Conservation (phyloP, 2,113 vertebrate genomes). For the Perca schrenkii region DNA sequence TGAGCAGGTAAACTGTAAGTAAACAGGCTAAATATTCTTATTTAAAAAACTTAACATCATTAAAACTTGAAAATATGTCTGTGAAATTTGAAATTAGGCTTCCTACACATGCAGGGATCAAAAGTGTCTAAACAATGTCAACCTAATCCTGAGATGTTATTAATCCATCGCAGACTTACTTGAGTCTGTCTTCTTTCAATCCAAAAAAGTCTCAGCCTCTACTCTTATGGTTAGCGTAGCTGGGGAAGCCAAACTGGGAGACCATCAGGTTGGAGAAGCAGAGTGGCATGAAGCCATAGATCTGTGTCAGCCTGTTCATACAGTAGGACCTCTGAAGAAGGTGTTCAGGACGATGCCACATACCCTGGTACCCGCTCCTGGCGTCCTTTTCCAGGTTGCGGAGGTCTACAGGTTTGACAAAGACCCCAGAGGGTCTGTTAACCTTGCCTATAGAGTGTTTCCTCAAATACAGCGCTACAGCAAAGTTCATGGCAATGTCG, state of each 20-base stretch:
- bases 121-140: no score
- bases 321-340: slow-evolving; percentile 94
- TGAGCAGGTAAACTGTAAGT: not conserved
- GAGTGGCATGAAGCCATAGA: slow-evolving; percentile 93
- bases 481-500: slow-evolving; percentile 95
- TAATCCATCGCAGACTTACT: not conserved
- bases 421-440: slow-evolving; percentile 88
- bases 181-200: not conserved
- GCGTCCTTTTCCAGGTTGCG: slow-evolving; percentile 93
- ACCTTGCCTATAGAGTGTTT: slow-evolving; percentile 15
- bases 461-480: slow-evolving; percentile 84
- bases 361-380: slow-evolving; percentile 90
- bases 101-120: not conserved
- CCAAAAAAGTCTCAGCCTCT: slow-evolving; percentile 66
- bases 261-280: slow-evolving; percentile 95
- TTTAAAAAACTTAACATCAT: not conserved
- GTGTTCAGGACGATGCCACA: slow-evolving; percentile 96
- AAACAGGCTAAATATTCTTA: not conserved
- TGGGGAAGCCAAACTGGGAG: slow-evolving; percentile 96
- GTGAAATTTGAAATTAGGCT: not conserved
- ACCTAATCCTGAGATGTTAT: not conserved
- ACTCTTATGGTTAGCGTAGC: slow-evolving; percentile 94
- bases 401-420: slow-evolving; percentile 94
- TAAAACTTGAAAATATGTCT: not conserved
- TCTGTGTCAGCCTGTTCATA: slow-evolving; percentile 89